Evolutionary conservation across 1,140 invertebrate genomes (phyloP).

Genomic region (Muscidifurax raptorellus): DNA sequence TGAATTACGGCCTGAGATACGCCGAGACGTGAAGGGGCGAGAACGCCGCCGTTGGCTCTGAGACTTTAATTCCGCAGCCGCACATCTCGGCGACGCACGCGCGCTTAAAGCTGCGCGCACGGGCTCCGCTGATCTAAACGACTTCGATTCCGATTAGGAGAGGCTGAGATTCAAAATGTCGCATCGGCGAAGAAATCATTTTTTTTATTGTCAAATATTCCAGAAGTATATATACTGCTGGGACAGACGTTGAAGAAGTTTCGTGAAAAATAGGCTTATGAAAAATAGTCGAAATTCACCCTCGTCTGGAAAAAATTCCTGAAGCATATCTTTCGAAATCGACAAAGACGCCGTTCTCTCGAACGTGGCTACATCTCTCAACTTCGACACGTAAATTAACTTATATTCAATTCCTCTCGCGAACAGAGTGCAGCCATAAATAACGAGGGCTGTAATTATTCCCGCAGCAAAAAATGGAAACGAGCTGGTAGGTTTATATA

Average conservation of each 20-base stretch:
- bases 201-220: background rate
- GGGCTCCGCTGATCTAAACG: slow-evolving; percentile 44
- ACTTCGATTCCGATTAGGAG: slow-evolving; percentile 65
- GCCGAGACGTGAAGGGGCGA: slow-evolving; percentile 56
- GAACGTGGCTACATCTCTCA: background rate
- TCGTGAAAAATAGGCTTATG: background rate
- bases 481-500: background rate
- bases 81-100: slow-evolving; percentile 38
- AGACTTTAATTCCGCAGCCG: slow-evolving; percentile 68
- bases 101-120: slow-evolving; percentile 51
- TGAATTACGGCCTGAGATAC: slow-evolving; percentile 73
- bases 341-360: background rate
- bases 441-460: slow-evolving; percentile 17
- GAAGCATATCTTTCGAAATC: background rate
- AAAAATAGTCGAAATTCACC: slow-evolving; percentile 7
- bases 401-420: slow-evolving; percentile 20
- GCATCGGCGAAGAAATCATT: background rate
- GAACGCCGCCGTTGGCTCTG: slow-evolving; percentile 51
- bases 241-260: too few relatives aligned
- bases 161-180: background rate
- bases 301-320: too few relatives aligned
- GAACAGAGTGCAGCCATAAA: slow-evolving; percentile 8
- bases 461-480: background rate
- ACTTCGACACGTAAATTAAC: slow-evolving; percentile 17
- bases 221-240: too few relatives aligned